Evolutionary conservation across 2,888 invertebrate species (phyloP).

Genomic region (Amaurobius ferox): DNA sequence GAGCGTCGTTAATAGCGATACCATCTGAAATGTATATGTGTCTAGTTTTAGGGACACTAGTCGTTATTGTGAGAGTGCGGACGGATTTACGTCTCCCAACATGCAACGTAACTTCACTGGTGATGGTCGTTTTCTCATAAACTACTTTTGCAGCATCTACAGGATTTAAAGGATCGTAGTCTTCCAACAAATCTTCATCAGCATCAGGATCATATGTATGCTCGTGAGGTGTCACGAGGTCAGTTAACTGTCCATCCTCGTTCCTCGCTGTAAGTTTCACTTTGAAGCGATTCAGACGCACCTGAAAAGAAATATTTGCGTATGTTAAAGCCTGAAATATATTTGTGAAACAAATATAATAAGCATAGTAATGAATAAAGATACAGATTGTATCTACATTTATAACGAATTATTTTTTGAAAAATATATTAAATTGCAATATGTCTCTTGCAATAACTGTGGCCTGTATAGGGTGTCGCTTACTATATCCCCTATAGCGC

Average conservation of each 20-base stretch:
- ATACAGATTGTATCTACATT: too few relatives aligned
- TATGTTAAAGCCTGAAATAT: too few relatives aligned
- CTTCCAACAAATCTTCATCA: constrained; percentile 57
- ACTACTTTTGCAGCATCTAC: constrained; percentile 73
- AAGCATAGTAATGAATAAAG: too few relatives aligned
- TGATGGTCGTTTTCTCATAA: constrained; percentile 73
- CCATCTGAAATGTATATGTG: constrained; percentile 34
- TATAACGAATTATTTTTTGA: too few relatives aligned
- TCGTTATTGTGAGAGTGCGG: constrained; percentile 74
- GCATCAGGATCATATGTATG: constrained; percentile 53
- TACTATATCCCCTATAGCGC: too few relatives aligned
- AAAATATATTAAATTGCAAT: too few relatives aligned
- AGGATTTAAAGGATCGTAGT: constrained; percentile 36
- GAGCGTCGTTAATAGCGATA: constrained; percentile 26
- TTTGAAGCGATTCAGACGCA: constrained; percentile 74
- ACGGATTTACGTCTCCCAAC: constrained; percentile 74
- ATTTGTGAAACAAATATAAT: too few relatives aligned
- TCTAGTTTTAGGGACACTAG: constrained; percentile 73
- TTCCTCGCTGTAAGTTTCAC: constrained; percentile 73
- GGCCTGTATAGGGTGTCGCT: too few relatives aligned
- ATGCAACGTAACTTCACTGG: constrained; percentile 74
- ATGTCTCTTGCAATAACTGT: too few relatives aligned
- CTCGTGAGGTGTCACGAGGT: constrained; percentile 62
- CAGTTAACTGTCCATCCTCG: constrained; percentile 61
- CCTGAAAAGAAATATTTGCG: constrained; percentile 56